phyloP scores from a whole-genome alignment of 2,797 vertebrate genomes.

The Tinamus major region DNA sequence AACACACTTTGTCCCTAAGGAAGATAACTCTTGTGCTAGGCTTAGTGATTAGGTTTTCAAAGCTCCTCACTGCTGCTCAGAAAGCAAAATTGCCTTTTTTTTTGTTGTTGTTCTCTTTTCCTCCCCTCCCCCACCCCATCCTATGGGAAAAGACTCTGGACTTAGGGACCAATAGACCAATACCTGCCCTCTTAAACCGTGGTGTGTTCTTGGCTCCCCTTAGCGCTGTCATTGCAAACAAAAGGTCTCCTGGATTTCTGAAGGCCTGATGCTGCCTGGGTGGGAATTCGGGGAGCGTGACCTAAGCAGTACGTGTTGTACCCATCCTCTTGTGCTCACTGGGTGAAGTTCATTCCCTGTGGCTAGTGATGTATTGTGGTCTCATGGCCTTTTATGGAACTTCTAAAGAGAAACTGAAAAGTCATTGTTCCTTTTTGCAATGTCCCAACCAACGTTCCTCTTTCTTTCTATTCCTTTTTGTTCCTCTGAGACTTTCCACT shows the following conservation, averaged over 20 bases:
- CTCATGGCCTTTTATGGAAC: conserved; percentile 35
- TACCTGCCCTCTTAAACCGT: neutral
- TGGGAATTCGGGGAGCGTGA: neutral
- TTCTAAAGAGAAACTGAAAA: conserved; percentile 32
- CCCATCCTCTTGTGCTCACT: neutral
- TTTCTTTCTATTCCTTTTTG: conserved; percentile 64
- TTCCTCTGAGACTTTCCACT: conserved; percentile 37
- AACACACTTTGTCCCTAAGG: rapidly evolving
- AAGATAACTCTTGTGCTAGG: neutral
- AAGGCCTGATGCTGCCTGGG: neutral
- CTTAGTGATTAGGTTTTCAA: neutral
- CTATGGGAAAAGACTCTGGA: neutral
- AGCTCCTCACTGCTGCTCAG: rapidly evolving
- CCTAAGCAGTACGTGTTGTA: neutral
- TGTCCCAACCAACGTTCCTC: neutral
- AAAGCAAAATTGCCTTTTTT: neutral
- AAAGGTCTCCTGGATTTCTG: neutral
- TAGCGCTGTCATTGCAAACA: rapidly evolving
- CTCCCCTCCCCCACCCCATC: too few relatives aligned
- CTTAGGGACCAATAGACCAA: neutral
- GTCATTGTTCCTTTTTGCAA: conserved; percentile 50
- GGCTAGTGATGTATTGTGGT: neutral
- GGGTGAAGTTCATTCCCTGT: neutral
- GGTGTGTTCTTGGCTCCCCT: neutral
- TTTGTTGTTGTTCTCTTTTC: too few relatives aligned